These are phyloP conservation scores for Notospermus geniculatus DNA, from an alignment of 1,140 invertebrate genomes.

Conservation along the genomic window DNA sequence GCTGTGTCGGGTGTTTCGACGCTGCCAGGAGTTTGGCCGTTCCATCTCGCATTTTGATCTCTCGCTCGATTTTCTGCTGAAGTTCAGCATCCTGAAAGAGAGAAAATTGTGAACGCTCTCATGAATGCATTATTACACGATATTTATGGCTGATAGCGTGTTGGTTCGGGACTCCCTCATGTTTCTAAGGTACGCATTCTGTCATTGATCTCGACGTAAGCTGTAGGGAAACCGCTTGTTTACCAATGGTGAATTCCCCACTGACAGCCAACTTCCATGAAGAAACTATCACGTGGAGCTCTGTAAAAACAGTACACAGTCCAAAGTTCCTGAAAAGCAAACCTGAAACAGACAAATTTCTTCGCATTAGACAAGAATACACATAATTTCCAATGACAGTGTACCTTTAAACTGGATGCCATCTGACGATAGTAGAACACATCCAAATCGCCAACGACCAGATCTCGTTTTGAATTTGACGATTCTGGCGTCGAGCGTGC, in stretches of 20 bases:
- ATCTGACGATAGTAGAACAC: constrained; percentile 44
- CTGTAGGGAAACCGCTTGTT: too few species aligned
- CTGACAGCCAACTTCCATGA: neutral
- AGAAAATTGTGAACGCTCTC: constrained; percentile 15
- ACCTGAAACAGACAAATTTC: constrained; percentile 2
- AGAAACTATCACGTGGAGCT: too few species aligned
- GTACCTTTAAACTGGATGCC: constrained; percentile 41
- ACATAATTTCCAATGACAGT: too few species aligned
- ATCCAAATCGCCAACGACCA: constrained; percentile 46
- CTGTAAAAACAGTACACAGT: constrained; percentile 5
- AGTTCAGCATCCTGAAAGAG: constrained; percentile 60
- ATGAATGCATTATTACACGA: too few species aligned
- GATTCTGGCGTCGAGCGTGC: neutral
- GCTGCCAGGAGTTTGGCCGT: constrained; percentile 69
- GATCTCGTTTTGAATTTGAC: constrained; percentile 15
- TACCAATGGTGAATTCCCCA: too few species aligned
- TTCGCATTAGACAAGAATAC: too few species aligned
- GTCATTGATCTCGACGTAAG: too few species aligned
- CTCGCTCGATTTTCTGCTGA: constrained; percentile 71
- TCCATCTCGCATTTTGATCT: constrained; percentile 73
- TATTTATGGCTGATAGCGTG: too few species aligned
- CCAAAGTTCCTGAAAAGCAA: neutral
- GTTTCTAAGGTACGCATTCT: too few species aligned
- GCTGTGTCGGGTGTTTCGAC: constrained; percentile 66
- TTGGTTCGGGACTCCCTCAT: too few species aligned